Conservation (phyloP, 2,113 vertebrate species). For the Amblyopsis rosae region DNA sequence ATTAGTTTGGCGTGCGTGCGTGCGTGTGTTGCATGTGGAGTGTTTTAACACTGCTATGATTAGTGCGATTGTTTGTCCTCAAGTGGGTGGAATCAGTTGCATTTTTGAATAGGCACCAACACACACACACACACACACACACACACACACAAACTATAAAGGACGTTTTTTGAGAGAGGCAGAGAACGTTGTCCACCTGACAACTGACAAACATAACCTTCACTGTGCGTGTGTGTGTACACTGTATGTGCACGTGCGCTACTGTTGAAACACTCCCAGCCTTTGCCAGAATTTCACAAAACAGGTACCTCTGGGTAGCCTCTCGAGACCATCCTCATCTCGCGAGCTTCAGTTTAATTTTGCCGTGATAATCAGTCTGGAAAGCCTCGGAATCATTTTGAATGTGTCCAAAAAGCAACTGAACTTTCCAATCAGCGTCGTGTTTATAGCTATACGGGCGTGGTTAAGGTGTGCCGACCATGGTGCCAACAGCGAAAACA, state of each 20-base stretch:
- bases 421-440: too few species aligned
- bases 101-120: conserved; percentile 61
- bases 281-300: not conserved
- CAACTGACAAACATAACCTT: conserved; percentile 54
- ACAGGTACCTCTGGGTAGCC: not conserved
- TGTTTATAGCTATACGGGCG: too few species aligned
- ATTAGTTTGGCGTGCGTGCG: conserved; percentile 6
- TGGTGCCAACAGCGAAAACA: too few species aligned
- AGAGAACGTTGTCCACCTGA: conserved; percentile 43
- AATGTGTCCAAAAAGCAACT: too few species aligned
- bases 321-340: not conserved
- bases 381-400: too few species aligned
- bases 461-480: too few species aligned
- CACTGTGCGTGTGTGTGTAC: conserved; percentile 5
- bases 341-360: too few species aligned
- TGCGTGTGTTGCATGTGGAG: conserved; percentile 48
- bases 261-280: not conserved
- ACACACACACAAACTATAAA: conserved; percentile 39
- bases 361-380: too few species aligned
- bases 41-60: conserved; percentile 63
- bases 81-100: conserved; percentile 73
- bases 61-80: conserved; percentile 64
- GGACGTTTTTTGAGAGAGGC: conserved; percentile 42
- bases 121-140: conserved; percentile 33
- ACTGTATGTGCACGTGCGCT: not conserved